Evolutionary conservation across 1,140 invertebrate species (phyloP).

Genomic region (Anadara kagoshimensis): DNA sequence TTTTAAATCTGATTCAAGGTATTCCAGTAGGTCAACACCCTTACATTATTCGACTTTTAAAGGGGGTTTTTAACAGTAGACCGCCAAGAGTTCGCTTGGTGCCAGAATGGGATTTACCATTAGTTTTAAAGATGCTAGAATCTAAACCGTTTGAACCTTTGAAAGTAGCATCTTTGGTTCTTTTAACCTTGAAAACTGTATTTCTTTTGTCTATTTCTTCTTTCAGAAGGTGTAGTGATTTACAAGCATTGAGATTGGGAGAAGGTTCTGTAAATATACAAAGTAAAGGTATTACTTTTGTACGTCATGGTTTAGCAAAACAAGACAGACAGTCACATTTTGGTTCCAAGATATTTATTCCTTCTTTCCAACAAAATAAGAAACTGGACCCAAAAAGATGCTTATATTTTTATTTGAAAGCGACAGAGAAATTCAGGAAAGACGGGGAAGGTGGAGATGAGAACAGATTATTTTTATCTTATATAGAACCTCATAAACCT

Average conservation of each 20-base stretch:
- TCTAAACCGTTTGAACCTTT: too few species aligned
- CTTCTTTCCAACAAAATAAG: conserved; percentile 26
- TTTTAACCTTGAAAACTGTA: conserved; percentile 4
- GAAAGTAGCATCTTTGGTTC: too few species aligned
- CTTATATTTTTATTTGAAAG: conserved; percentile 26
- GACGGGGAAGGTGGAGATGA: neutral
- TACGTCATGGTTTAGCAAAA: conserved; percentile 26
- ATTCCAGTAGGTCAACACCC: too few species aligned
- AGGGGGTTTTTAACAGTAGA: too few species aligned
- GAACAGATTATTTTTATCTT: conserved; percentile 14
- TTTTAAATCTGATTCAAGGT: too few species aligned
- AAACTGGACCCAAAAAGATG: conserved; percentile 29
- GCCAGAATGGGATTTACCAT: too few species aligned
- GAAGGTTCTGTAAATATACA: conserved; percentile 31
- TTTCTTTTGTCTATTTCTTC: conserved; percentile 36
- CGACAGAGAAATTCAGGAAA: conserved; percentile 13
- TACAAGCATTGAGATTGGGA: conserved; percentile 28
- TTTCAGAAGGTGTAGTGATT: conserved; percentile 35
- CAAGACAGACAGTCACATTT: conserved; percentile 34
- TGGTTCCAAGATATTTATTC: conserved; percentile 29
- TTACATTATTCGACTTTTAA: too few species aligned
- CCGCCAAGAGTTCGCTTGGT: too few species aligned
- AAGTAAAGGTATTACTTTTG: conserved; percentile 37
- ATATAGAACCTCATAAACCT: neutral
- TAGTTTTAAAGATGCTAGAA: too few species aligned